These are phyloP conservation scores for Drosophila paulistorum DNA, from an alignment of 1,140 invertebrate genomes.

Conservation along the genomic window DNA sequence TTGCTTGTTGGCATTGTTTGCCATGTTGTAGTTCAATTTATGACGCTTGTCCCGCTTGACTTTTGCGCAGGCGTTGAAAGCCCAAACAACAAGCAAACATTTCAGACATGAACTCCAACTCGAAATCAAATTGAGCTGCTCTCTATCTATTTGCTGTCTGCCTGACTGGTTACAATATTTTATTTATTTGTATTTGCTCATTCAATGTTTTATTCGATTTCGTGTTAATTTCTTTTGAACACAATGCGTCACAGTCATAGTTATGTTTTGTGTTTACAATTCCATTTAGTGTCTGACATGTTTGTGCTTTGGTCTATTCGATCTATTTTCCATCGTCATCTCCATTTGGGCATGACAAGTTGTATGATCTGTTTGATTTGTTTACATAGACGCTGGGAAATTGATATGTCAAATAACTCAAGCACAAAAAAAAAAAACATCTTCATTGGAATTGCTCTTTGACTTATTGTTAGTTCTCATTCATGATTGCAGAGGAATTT, in stretches of 20 bases:
- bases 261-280: conserved; percentile 70
- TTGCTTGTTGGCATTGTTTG: conserved; percentile 58
- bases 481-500: conserved; percentile 21
- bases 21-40: conserved; percentile 79
- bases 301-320: conserved; percentile 52
- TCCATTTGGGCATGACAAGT: conserved; percentile 71
- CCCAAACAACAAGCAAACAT: conserved; percentile 57
- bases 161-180: conserved; percentile 40
- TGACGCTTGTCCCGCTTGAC: conserved; percentile 74
- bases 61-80: conserved; percentile 80
- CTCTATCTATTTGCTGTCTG: conserved; percentile 7
- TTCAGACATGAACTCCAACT: conserved; percentile 45
- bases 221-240: conserved; percentile 73
- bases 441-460: conserved; percentile 29
- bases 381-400: conserved; percentile 64
- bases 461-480: conserved; percentile 5
- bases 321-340: conserved; percentile 31
- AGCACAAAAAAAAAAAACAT: conserved; percentile 29
- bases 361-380: conserved; percentile 74
- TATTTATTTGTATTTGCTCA: conserved; percentile 29
- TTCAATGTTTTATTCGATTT: conserved; percentile 64
- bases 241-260: conserved; percentile 69
- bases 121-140: conserved; percentile 67
- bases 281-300: conserved; percentile 74
- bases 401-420: conserved; percentile 71